Evolutionary conservation across 2,888 invertebrate genomes (phyloP), one percentile per base, ranked within the genome.

Genomic region (Blomia tropicalis): DNA sequence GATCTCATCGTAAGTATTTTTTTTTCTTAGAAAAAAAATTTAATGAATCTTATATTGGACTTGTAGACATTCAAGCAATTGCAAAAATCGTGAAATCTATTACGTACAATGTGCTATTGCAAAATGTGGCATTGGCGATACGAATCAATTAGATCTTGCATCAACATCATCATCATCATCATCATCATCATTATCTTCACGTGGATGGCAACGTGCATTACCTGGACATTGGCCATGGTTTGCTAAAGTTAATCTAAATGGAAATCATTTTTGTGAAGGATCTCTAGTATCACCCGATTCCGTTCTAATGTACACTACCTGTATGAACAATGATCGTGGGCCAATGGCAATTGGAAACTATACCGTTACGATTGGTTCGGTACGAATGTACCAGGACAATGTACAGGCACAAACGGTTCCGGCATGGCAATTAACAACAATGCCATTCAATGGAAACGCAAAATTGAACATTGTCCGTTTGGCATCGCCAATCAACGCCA

Each of bases 181-280:
- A 17, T 36, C 36, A 36, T 7, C 7, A 17, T 11, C 36, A 7
- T 36, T 36, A 17, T 36, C 36, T 7, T 17, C 36, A 7, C 7
- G 36, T 17, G 7, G 17, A 17, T 36, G 7, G 17, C 7, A 36
- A 36, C 7, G 61, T 22, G 67, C 69, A 0, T 66, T 67, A 4
- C 68, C 66, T 41, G 70, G 69, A 1, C 68, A 70, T 59, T 70
- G 89, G 89, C 90, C 90, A n/a, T 90, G 90, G 89, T 83, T 87
- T 71, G 85, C 83, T 22, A 83, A 85, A 1, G 77, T 91, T 2
- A 81, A 85, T 70, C 83, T 87, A 69, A 82, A 87, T 70, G 84
- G 87, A 67, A 82, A 84, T 43, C 89, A 90, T 72, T 84, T 87
- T 4, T 91, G 90, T 72, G 90, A 91, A 73, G 89, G 85, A 1